phyloP scores from a whole-genome alignment of 2,888 invertebrate genomes.

The Anthophora plumipes region DNA sequence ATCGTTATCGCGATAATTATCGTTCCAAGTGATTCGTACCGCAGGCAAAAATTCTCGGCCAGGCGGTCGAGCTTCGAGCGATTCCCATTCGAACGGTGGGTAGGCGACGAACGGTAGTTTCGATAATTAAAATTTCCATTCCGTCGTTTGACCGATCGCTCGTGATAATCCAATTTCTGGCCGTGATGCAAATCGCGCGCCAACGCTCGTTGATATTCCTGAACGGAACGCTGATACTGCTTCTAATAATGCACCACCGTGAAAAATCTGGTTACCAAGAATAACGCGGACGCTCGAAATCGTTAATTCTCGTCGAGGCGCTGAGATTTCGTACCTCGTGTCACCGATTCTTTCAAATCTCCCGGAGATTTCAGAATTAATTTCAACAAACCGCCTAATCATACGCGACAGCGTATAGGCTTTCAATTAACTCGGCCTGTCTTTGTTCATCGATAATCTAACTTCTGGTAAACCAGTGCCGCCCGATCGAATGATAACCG shows the following conservation, averaged over 20 bases:
- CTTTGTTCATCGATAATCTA: conserved; percentile 56
- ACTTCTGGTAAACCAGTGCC: conserved; percentile 41
- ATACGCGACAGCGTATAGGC: background rate
- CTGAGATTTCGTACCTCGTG: too few relatives aligned
- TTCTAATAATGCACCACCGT: conserved; percentile 11
- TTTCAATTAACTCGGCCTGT: conserved; percentile 7
- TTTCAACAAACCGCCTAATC: too few relatives aligned
- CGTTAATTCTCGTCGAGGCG: background rate
- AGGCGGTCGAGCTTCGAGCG: conserved; percentile 16
- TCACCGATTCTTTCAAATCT: too few relatives aligned
- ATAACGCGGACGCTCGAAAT: conserved; percentile 20
- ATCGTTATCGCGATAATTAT: conserved; percentile 44
- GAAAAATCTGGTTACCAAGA: conserved; percentile 25
- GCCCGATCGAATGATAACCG: conserved; percentile 51
- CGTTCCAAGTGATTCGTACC: conserved; percentile 13
- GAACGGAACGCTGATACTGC: conserved; percentile 17
- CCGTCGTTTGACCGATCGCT: conserved; percentile 55
- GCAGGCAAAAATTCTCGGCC: conserved; percentile 15
- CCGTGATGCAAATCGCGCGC: conserved; percentile 36
- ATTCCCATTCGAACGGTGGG: conserved; percentile 10
- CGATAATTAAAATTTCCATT: conserved; percentile 58
- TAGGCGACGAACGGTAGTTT: conserved; percentile 25
- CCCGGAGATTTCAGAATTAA: too few relatives aligned
- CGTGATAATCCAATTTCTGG: conserved; percentile 48
- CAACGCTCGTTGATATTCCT: conserved; percentile 30